These are phyloP conservation scores for Drosophila tripunctata DNA, from an alignment of 2,888 invertebrate species.

Conservation along the genomic window DNA sequence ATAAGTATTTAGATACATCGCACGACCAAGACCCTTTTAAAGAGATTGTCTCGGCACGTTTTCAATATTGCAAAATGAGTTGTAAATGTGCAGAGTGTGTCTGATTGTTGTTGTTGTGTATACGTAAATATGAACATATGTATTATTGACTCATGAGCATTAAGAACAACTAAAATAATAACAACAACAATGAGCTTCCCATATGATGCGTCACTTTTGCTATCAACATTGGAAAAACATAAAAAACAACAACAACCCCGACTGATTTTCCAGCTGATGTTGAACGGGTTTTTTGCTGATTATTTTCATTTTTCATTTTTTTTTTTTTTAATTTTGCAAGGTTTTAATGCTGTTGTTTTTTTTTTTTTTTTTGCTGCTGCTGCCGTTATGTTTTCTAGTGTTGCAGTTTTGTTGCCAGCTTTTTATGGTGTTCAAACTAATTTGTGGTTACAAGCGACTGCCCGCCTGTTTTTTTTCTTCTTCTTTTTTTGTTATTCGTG, in stretches of 20 bases:
- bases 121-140: slow-evolving; percentile 34
- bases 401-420: slow-evolving; percentile 53
- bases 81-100: slow-evolving; percentile 31
- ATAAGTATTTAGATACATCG: slow-evolving; percentile 28
- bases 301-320: slow-evolving; percentile 59
- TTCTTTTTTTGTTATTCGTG: slow-evolving; percentile 35
- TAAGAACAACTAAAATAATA: slow-evolving; percentile 14
- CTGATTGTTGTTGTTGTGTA: slow-evolving; percentile 21
- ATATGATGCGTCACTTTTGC: slow-evolving; percentile 76
- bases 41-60: slow-evolving; percentile 72
- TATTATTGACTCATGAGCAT: slow-evolving; percentile 57
- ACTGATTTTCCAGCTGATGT: slow-evolving; percentile 60
- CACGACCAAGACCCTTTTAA: slow-evolving; percentile 64
- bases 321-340: slow-evolving; percentile 57
- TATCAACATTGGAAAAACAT: slow-evolving; percentile 65
- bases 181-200: slow-evolving; percentile 49
- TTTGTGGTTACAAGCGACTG: slow-evolving; percentile 71
- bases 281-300: slow-evolving; percentile 49
- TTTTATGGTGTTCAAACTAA: slow-evolving; percentile 74
- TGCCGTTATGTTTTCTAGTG: slow-evolving; percentile 25
- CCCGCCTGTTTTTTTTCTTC: slow-evolving; percentile 46
- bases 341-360: slow-evolving; percentile 11
- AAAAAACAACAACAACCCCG: slow-evolving; percentile 35
- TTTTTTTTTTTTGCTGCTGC: slow-evolving; percentile 15
- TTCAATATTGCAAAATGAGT: slow-evolving; percentile 72